Evolutionary conservation across 2,113 vertebrate genomes (phyloP), one percentile per base, ranked within the genome.

Genomic region (Sinocyclocheilus grahami): DNA sequence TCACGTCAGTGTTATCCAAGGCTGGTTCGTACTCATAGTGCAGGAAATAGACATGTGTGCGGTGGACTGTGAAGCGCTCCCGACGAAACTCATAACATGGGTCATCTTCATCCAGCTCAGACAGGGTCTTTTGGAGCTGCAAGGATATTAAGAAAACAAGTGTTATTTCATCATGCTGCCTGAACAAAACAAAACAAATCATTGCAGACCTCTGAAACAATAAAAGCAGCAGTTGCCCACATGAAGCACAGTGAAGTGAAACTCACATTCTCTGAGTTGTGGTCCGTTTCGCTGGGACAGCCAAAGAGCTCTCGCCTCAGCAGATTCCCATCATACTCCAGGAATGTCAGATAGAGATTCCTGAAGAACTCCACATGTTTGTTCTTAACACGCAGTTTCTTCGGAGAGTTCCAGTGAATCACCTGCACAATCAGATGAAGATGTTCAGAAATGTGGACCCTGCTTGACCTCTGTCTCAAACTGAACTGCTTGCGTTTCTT

Each of bases 381-480:
- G 95, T 99, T 99, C 93, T 99, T 99, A 80, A 99, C 98, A 24
- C 97, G 94, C 1, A 99, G 94, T 88, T 99, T 99, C 94, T 99
- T 99, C 0, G 98, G 98, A 13, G 98, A 99, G 92, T 99, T 99
- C 98, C 98, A 99, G 93, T 99, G 98, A 91, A 99, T 99, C 85
- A 99, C 98, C 98, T 99, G 92, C 18, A 53, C 46, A 55, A 67
- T 77, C 2, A 76, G 67, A 76, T 16, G 74, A 55, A 60, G 9
- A 7, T 18, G n/a, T 77, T 55, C 48, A 78, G 3, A 78, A 55
- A 4, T 33, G 24, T 33, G 10, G 8, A 42, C 18, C 2, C 1
- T 72, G 33, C 33, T 8, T 39, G 18, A 72, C 27, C 9, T 20
- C 18, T 1, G 18, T 22, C 9, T 39, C 33, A 60, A 60, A 60